Evolutionary conservation across 1,140 invertebrate genomes (phyloP).

Genomic region (Drosophila gunungcola): DNA sequence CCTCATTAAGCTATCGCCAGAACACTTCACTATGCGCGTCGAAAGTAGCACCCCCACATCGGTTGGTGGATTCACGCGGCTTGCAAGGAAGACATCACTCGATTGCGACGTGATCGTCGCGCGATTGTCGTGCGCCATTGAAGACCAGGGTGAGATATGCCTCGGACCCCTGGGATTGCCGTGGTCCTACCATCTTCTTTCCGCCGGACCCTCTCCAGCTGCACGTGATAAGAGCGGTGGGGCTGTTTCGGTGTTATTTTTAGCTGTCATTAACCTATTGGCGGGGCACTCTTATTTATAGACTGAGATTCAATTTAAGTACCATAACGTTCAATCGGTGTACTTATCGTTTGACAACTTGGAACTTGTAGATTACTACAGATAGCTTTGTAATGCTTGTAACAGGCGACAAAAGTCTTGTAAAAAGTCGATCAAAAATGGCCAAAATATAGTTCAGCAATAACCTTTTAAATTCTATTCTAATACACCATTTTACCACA

Average conservation of each 20-base stretch:
- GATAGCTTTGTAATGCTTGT: neutral
- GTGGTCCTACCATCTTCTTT: constrained; percentile 7
- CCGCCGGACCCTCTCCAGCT: constrained; percentile 17
- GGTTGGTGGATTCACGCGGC: constrained; percentile 10
- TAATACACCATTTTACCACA: no score
- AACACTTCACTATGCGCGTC: constrained; percentile 20
- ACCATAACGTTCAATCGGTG: constrained; percentile 19
- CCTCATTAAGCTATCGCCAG: constrained; percentile 36
- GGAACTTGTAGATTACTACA: neutral
- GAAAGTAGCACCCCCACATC: constrained; percentile 3
- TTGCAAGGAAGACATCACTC: constrained; percentile 32
- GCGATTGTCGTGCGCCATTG: constrained; percentile 41
- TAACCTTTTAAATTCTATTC: no score
- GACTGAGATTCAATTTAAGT: constrained; percentile 43
- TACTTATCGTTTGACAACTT: constrained; percentile 17
- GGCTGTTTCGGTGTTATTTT: constrained; percentile 40
- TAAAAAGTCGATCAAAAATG: no score
- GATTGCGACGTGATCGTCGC: constrained; percentile 42
- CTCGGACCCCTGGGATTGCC: constrained; percentile 15
- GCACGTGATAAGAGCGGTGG: constrained; percentile 64
- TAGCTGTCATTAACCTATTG: constrained; percentile 54
- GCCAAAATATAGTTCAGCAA: no score
- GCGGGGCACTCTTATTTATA: constrained; percentile 56
- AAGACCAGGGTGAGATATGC: constrained; percentile 24
- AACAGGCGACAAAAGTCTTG: no score